These are phyloP conservation scores for Bembecia ichneumoniformis DNA, from an alignment of 2,888 invertebrate species.

Conservation along the genomic window DNA sequence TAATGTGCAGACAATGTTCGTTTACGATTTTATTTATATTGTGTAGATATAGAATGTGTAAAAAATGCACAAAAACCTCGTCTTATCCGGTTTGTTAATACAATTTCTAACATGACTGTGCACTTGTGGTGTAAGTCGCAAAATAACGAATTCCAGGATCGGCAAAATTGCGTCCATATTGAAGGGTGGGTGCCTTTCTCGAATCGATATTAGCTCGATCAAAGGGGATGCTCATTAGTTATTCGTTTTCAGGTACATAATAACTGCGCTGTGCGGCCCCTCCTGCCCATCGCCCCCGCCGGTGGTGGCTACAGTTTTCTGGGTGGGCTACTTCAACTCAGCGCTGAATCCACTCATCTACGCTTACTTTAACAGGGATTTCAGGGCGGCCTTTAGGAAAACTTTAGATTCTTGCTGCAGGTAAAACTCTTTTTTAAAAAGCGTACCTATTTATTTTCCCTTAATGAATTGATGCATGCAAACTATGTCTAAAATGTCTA, in stretches of 20 bases:
- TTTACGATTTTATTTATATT: no score
- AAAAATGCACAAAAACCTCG: no score
- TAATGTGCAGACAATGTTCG: no score
- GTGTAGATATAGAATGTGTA: no score
- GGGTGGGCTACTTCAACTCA: slow-evolving; percentile 98
- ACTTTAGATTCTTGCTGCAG: slow-evolving; percentile 84
- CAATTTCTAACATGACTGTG: background rate
- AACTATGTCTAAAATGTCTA: no score
- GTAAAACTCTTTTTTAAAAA: no score
- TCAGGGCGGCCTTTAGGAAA: slow-evolving; percentile 94
- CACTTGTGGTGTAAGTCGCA: background rate
- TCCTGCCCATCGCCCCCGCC: slow-evolving; percentile 86
- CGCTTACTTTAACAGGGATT: slow-evolving; percentile 97
- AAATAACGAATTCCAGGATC: background rate
- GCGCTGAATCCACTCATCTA: slow-evolving; percentile 97
- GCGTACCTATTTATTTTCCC: no score
- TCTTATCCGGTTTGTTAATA: no score
- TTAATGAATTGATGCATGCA: no score
- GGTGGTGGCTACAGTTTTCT: slow-evolving; percentile 92
- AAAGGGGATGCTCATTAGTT: slow-evolving; percentile 56
- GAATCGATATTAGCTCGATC: background rate
- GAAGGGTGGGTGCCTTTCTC: background rate
- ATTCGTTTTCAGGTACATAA: slow-evolving; percentile 80
- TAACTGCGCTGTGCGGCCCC: slow-evolving; percentile 82
- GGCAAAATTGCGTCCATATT: background rate